These are phyloP conservation scores for Probaryconus sp. DNA, from an alignment of 1,140 invertebrate genomes.

Conservation along the genomic window DNA sequence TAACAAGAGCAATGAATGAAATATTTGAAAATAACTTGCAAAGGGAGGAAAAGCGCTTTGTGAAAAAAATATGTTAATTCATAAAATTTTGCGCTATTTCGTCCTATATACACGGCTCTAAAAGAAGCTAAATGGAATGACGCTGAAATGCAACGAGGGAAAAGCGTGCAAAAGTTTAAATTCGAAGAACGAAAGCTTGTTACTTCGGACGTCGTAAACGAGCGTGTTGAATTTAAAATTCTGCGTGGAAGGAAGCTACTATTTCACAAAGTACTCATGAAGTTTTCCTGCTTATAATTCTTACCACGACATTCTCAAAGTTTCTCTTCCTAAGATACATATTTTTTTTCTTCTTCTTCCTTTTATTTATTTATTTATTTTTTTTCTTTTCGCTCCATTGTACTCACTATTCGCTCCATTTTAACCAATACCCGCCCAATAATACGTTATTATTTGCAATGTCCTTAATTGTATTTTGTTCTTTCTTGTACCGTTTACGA, in stretches of 20 bases:
- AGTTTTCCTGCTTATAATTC: conserved; percentile 63
- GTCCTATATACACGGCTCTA: conserved; percentile 26
- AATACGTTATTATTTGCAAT: too few species aligned
- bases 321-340: conserved; percentile 60
- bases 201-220: conserved; percentile 63
- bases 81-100: conserved; percentile 54
- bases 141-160: conserved; percentile 52
- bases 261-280: conserved; percentile 64
- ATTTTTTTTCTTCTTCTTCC: conserved; percentile 45
- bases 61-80: conserved; percentile 55
- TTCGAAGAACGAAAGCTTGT: conserved; percentile 63
- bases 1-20: conserved; percentile 35
- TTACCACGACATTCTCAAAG: conserved; percentile 60
- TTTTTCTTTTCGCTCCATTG: too few species aligned
- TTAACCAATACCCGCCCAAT: too few species aligned
- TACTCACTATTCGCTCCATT: too few species aligned
- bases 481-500: too few species aligned
- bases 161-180: conserved; percentile 62
- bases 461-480: too few species aligned
- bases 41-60: conserved; percentile 29
- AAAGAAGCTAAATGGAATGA: conserved; percentile 59
- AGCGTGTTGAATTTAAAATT: conserved; percentile 64
- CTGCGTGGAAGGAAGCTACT: conserved; percentile 62
- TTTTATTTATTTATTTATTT: too few species aligned
- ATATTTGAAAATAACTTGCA: conserved; percentile 47